Evolutionary conservation across 2,797 vertebrate genomes (phyloP).

Genomic region (Astyanax mexicanus): DNA sequence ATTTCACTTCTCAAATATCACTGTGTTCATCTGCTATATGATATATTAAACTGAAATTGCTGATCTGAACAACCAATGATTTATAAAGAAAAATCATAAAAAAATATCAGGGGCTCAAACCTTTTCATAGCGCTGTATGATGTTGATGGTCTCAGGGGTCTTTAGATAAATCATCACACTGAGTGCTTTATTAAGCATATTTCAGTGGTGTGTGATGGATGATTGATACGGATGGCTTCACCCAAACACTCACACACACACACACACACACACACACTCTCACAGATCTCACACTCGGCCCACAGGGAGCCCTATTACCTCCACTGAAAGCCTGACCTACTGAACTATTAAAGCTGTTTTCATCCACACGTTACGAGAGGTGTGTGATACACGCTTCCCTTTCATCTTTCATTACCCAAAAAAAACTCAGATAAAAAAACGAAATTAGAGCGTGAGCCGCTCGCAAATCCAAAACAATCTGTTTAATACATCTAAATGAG

Average conservation of each 20-base stretch:
- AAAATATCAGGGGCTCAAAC: too few relatives aligned
- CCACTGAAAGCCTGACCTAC: background rate
- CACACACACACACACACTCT: background rate
- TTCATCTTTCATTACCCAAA: background rate
- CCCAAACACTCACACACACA: background rate
- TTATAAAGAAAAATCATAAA: too few relatives aligned
- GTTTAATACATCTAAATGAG: background rate
- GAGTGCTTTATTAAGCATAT: background rate
- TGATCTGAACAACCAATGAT: too few relatives aligned
- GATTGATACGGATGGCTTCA: background rate
- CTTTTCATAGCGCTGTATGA: too few relatives aligned
- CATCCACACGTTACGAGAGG: background rate
- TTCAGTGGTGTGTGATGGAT: background rate
- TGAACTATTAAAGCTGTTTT: slow-evolving; percentile 7
- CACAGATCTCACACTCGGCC: background rate
- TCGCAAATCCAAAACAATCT: background rate
- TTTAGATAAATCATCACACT: background rate
- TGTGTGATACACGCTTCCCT: too few relatives aligned
- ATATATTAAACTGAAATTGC: too few relatives aligned
- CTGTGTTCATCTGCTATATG: too few relatives aligned
- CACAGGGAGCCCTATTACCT: background rate
- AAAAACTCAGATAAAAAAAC: background rate
- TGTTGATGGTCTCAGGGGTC: slow-evolving; percentile 7
- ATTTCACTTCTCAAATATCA: too few relatives aligned
- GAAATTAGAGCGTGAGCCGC: background rate